These are phyloP conservation scores for Pseudochirops corinnae DNA, from an alignment of 2,797 vertebrate genomes.

Conservation along the genomic window DNA sequence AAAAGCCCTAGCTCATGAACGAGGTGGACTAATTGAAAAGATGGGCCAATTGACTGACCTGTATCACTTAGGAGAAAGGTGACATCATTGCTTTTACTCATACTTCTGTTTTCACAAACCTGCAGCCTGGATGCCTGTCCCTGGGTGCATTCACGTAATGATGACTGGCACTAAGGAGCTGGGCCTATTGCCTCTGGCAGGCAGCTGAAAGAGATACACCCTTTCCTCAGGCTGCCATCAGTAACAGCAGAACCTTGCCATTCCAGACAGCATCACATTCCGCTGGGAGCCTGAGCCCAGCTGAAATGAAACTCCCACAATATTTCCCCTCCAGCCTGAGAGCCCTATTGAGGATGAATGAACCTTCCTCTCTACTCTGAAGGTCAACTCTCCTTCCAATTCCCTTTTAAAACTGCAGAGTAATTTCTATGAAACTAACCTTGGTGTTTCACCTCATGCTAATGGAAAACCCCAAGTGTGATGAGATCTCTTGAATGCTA, in stretches of 20 bases:
- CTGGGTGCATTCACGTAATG: not conserved
- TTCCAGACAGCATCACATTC: conserved; percentile 26
- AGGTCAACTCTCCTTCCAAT: not conserved
- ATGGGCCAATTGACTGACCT: not conserved
- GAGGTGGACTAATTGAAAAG: not conserved
- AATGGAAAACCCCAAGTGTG: conserved; percentile 10
- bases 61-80: conserved; percentile 14
- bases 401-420: not conserved
- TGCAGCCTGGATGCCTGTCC: not conserved
- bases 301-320: not conserved
- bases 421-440: not conserved
- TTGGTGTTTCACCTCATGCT: not conserved
- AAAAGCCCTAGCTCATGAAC: not conserved
- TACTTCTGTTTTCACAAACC: conserved; percentile 30
- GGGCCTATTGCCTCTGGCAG: not conserved
- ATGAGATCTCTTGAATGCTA: not conserved
- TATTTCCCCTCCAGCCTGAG: not conserved
- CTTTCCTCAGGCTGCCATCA: conserved; percentile 5
- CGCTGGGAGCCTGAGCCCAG: conserved; percentile 32
- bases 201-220: conserved; percentile 9
- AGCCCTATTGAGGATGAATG: not conserved
- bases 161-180: not conserved
- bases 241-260: not conserved
- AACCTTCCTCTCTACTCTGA: not conserved
- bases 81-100: not conserved